Conservation (phyloP, 2,888 invertebrate genomes). For the Calameuta filiformis region DNA sequence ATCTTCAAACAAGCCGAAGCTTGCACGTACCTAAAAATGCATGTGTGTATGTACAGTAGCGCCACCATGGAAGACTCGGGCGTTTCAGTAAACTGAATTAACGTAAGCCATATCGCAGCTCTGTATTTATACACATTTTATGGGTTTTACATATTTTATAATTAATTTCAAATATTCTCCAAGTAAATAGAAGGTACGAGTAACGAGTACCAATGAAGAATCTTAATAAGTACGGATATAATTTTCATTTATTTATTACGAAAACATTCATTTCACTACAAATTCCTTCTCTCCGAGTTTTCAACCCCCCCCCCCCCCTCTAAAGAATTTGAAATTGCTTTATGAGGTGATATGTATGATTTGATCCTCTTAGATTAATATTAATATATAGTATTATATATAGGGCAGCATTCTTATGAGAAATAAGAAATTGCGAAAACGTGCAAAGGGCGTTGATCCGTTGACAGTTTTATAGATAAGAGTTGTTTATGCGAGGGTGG, state of each 20-base stretch:
- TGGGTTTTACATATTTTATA: neutral
- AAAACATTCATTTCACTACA: neutral
- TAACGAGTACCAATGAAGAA: neutral
- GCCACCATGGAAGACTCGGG: neutral
- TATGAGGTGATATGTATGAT: neutral
- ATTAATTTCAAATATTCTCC: neutral
- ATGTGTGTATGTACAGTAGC: neutral
- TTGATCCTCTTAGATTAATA: neutral
- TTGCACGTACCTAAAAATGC: neutral
- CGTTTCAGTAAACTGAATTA: neutral
- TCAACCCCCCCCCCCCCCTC: no score
- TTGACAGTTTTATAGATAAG: neutral
- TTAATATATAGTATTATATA: neutral
- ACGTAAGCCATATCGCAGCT: neutral
- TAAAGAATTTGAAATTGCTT: neutral
- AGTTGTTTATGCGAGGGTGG: neutral
- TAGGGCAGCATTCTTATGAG: neutral
- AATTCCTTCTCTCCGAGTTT: neutral
- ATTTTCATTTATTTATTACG: neutral
- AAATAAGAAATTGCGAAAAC: neutral
- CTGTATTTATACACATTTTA: neutral
- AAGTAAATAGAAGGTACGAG: neutral
- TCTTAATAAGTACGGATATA: neutral
- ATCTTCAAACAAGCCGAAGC: neutral
- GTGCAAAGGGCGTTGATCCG: neutral